These are phyloP conservation scores for Neomorphus geoffroyi DNA, from an alignment of 2,797 vertebrate genomes.

Conservation along the genomic window DNA sequence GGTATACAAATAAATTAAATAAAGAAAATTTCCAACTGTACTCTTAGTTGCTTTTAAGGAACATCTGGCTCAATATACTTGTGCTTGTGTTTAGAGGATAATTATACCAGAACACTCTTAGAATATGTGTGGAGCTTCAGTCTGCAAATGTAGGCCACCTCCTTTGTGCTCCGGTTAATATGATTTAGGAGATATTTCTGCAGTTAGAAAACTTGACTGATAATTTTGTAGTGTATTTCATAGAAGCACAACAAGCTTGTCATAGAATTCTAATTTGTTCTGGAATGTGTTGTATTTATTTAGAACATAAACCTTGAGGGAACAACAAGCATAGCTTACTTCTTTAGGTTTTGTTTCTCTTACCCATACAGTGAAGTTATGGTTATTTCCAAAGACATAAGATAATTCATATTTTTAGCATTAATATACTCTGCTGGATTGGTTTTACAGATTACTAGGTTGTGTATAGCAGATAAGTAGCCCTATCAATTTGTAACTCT, in stretches of 20 bases:
- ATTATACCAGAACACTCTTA: constrained; percentile 52
- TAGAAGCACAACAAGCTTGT: not conserved
- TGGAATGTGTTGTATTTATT: not conserved
- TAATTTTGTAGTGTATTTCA: constrained; percentile 19
- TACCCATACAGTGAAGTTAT: not conserved
- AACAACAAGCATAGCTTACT: not conserved
- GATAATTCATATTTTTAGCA: not conserved
- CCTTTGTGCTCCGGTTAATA: constrained; percentile 35
- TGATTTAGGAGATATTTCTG: constrained; percentile 43
- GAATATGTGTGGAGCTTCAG: constrained; percentile 33
- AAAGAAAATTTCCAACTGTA: constrained; percentile 17
- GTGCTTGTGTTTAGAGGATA: constrained; percentile 42
- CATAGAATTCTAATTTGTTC: constrained; percentile 15
- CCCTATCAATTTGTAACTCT: constrained; percentile 2
- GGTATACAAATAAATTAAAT: constrained; percentile 49
- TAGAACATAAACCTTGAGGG: not conserved
- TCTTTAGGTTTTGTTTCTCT: not conserved
- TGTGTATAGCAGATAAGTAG: not conserved
- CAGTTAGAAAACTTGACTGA: constrained; percentile 16
- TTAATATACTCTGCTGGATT: not conserved
- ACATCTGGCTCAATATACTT: constrained; percentile 52
- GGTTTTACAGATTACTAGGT: not conserved
- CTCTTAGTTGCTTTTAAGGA: constrained; percentile 3
- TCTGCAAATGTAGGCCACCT: constrained; percentile 13
- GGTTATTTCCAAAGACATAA: not conserved